Percentiles rank a stretch among this genome's conserved stretches.
These are phyloP conservation scores for Lithobates pipiens DNA, from an alignment of 2,797 vertebrate genomes.

Conservation along the genomic window DNA sequence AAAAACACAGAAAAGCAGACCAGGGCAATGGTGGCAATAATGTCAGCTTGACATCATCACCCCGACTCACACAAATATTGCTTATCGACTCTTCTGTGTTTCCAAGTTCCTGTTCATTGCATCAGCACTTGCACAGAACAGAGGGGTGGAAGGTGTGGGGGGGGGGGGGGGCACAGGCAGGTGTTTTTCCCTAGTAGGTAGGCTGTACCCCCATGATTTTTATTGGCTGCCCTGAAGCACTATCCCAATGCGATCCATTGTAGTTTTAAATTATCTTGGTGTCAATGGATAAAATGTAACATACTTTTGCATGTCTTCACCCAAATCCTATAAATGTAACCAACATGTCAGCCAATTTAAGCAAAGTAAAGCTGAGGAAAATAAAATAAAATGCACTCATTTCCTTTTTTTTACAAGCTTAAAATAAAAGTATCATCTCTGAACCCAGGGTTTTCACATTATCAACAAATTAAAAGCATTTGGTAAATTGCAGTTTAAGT, in stretches of 20 bases:
- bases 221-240: background rate
- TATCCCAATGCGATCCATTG: background rate
- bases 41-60: too few relatives aligned
- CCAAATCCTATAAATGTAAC: conserved; percentile 65
- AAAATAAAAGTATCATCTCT: conserved; percentile 63
- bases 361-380: conserved; percentile 64
- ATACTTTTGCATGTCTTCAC: background rate
- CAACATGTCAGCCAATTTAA: conserved; percentile 65
- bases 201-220: too few relatives aligned
- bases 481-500: conserved; percentile 60
- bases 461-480: conserved; percentile 44
- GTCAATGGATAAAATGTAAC: conserved; percentile 1
- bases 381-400: conserved; percentile 70
- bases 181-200: too few relatives aligned
- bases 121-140: too few relatives aligned
- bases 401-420: conserved; percentile 70
- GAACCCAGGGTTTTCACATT: conserved; percentile 21
- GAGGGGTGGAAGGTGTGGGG: too few relatives aligned
- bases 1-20: too few relatives aligned
- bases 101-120: too few relatives aligned
- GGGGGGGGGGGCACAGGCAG: too few relatives aligned
- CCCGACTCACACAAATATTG: too few relatives aligned
- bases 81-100: too few relatives aligned
- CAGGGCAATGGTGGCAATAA: too few relatives aligned
- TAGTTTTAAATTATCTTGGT: background rate